Evolutionary conservation across 2,797 vertebrate species (phyloP).

Genomic region (Pyrrhura leucotis): DNA sequence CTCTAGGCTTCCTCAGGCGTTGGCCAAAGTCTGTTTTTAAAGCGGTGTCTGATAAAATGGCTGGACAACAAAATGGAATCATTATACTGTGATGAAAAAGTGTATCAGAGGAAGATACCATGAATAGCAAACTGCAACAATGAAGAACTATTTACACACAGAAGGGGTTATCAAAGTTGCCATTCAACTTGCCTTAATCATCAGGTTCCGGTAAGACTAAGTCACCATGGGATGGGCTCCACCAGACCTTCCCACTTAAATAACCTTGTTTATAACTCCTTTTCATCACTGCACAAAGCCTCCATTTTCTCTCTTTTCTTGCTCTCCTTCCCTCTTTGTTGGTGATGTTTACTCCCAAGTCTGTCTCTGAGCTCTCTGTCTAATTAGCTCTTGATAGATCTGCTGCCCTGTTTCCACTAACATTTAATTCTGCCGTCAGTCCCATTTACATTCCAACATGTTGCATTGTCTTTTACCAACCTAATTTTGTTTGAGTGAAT

Average conservation of each 20-base stretch:
- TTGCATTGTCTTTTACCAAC: constrained; percentile 81
- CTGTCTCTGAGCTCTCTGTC: constrained; percentile 78
- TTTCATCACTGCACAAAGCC: constrained; percentile 73
- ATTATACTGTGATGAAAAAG: neutral
- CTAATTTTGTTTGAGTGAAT: constrained; percentile 84
- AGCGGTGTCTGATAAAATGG: neutral
- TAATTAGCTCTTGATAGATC: constrained; percentile 87
- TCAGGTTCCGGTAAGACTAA: constrained; percentile 62
- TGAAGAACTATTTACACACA: constrained; percentile 36
- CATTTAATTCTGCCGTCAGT: constrained; percentile 83
- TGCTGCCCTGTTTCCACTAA: constrained; percentile 83
- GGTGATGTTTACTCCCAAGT: constrained; percentile 77
- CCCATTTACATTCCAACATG: constrained; percentile 81
- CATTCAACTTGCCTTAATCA: constrained; percentile 62
- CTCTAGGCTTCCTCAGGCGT: neutral
- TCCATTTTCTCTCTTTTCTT: constrained; percentile 55
- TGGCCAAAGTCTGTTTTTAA: neutral
- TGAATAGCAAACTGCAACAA: constrained; percentile 37
- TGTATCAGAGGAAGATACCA: constrained; percentile 1
- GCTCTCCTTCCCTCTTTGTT: constrained; percentile 71
- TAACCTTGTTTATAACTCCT: constrained; percentile 71
- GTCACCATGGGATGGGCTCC: constrained; percentile 53
- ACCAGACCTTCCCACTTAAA: constrained; percentile 75
- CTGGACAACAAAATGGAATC: neutral
- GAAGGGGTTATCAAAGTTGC: constrained; percentile 55